A percentile compares a stretch with the other conserved stretches of the same genome.
These are phyloP conservation scores for Hypomecis punctinalis DNA, from an alignment of 2,888 invertebrate genomes.

Conservation along the genomic window DNA sequence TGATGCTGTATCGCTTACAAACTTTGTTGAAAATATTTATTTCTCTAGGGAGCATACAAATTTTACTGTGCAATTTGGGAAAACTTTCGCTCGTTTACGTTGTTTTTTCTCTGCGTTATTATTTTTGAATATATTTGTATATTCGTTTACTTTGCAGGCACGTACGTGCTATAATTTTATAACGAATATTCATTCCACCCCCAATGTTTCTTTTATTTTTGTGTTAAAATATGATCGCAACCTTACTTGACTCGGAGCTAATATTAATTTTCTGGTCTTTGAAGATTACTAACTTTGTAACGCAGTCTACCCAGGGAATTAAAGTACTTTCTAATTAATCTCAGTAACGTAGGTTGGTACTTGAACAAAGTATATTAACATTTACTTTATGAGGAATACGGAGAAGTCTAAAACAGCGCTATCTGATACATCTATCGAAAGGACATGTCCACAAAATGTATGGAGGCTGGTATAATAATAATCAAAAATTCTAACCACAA, in stretches of 20 bases:
- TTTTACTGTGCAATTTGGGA: slow-evolving; percentile 51
- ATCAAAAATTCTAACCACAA: too few species aligned
- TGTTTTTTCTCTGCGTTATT: slow-evolving; percentile 37
- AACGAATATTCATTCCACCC: slow-evolving; percentile 6
- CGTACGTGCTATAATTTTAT: slow-evolving; percentile 21
- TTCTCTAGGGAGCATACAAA: slow-evolving; percentile 51
- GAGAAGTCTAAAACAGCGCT: too few species aligned
- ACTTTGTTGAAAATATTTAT: slow-evolving; percentile 62
- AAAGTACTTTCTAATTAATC: not conserved
- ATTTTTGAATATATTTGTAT: slow-evolving; percentile 38
- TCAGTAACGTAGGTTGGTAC: too few species aligned
- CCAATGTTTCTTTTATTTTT: not conserved
- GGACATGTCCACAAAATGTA: too few species aligned
- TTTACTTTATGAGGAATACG: too few species aligned
- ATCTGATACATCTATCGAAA: too few species aligned
- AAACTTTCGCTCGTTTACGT: slow-evolving; percentile 44
- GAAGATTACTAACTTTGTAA: not conserved
- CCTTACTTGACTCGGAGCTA: not conserved
- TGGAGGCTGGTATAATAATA: too few species aligned
- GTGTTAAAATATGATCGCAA: not conserved
- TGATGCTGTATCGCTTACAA: slow-evolving; percentile 62
- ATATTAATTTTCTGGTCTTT: not conserved
- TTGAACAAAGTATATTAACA: too few species aligned
- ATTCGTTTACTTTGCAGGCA: slow-evolving; percentile 20
- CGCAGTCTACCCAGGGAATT: not conserved